phyloP scores from a whole-genome alignment of 1,140 invertebrate species.

The Drosophila arawakana region DNA sequence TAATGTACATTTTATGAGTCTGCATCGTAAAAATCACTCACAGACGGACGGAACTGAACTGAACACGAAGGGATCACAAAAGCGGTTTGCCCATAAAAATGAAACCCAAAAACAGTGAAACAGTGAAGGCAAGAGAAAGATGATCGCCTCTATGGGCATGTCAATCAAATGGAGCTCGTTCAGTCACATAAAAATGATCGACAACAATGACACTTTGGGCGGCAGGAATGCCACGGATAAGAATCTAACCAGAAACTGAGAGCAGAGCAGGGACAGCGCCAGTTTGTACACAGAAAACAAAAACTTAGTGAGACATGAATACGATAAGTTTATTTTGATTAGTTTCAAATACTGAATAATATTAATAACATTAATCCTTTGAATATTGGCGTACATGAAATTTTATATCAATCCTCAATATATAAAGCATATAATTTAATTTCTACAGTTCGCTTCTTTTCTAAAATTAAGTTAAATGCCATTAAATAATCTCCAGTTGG shows the following conservation, averaged over 20 bases:
- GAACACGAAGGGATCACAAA: slow-evolving; percentile 48
- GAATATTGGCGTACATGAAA: too few species aligned
- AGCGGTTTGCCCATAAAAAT: slow-evolving; percentile 58
- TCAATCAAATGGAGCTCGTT: slow-evolving; percentile 64
- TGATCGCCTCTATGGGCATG: slow-evolving; percentile 59
- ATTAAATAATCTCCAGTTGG: too few species aligned
- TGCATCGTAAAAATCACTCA: slow-evolving; percentile 50
- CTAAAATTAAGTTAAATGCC: too few species aligned
- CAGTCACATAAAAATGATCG: slow-evolving; percentile 76
- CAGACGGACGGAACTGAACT: background rate
- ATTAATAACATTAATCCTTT: too few species aligned
- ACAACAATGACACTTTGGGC: slow-evolving; percentile 82
- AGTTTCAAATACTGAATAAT: too few species aligned
- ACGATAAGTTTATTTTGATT: too few species aligned
- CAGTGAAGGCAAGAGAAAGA: slow-evolving; percentile 48
- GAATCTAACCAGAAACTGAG: slow-evolving; percentile 47
- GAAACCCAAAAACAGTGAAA: slow-evolving; percentile 46
- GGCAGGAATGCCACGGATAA: slow-evolving; percentile 81
- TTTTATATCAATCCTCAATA: too few species aligned
- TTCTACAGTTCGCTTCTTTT: too few species aligned
- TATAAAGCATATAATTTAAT: too few species aligned
- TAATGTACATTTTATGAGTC: slow-evolving; percentile 73
- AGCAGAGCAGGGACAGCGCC: slow-evolving; percentile 32
- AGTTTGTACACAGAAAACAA: background rate
- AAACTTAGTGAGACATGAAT: too few species aligned